Evolutionary conservation across 2,797 vertebrate species (phyloP).

Genomic region (Petrocephalus sullivani): DNA sequence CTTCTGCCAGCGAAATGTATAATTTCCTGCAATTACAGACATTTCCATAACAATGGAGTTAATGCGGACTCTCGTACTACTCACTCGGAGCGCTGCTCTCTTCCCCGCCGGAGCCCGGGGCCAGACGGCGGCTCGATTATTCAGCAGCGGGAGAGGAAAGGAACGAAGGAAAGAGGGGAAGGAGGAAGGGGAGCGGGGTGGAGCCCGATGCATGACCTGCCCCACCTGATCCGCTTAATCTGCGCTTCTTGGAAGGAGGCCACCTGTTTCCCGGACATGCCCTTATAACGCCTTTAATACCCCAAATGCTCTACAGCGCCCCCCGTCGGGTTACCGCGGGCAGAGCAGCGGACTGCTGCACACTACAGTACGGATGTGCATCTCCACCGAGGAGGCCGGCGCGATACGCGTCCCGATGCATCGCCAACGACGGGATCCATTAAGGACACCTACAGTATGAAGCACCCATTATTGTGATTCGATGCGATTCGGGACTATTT

Average conservation of each 20-base stretch:
- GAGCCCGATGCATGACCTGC: slow-evolving; percentile 18
- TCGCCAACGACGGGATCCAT: neutral
- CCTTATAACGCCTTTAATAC: neutral
- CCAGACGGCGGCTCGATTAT: neutral
- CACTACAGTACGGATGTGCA: neutral
- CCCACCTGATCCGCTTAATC: slow-evolving; percentile 63
- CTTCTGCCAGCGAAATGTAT: neutral
- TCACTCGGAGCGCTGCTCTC: neutral
- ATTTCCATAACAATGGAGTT: slow-evolving; percentile 5
- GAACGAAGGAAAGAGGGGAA: neutral
- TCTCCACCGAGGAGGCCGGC: neutral
- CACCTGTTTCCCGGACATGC: slow-evolving; percentile 51
- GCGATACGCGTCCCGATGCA: neutral
- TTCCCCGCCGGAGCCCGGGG: neutral
- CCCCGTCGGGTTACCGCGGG: neutral
- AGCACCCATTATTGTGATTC: neutral
- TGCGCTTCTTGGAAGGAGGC: slow-evolving; percentile 47
- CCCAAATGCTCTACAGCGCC: neutral
- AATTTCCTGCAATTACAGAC: neutral
- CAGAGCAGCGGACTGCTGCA: neutral
- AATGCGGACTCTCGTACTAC: neutral
- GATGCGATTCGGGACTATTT: neutral
- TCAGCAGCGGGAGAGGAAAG: neutral
- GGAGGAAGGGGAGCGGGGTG: neutral
- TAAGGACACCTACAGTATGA: neutral